Evolutionary conservation across 1,140 invertebrate species (phyloP).

Genomic region (Globodera rostochiensis): DNA sequence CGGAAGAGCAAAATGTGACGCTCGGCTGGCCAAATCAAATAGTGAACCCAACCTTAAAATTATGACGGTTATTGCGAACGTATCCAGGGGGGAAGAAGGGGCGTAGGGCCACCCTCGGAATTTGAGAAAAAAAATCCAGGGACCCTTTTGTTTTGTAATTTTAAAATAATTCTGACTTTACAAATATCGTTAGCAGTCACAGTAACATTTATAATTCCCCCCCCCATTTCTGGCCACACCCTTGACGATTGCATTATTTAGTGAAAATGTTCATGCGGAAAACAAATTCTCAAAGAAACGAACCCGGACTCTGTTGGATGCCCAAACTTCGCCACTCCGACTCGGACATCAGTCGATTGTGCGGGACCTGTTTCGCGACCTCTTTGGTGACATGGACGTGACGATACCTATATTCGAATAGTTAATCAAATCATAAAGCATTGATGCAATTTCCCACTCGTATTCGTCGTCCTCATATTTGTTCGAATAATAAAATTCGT

Average conservation of each 20-base stretch:
- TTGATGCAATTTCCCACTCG: slow-evolving; percentile 66
- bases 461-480: slow-evolving; percentile 83
- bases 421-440: background rate
- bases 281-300: too few species aligned
- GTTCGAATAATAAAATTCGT: slow-evolving; percentile 75
- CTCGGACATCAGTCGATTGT: slow-evolving; percentile 89
- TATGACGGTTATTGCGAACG: too few species aligned
- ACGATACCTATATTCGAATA: slow-evolving; percentile 30
- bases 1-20: slow-evolving; percentile 53
- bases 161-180: too few species aligned
- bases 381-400: slow-evolving; percentile 89
- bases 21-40: slow-evolving; percentile 88
- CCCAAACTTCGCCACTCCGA: slow-evolving; percentile 91
- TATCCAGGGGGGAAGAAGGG: slow-evolving; percentile 60
- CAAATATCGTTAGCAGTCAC: too few species aligned
- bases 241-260: too few species aligned
- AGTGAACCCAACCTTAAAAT: slow-evolving; percentile 88
- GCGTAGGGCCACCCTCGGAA: too few species aligned
- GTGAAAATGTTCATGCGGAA: too few species aligned
- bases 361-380: slow-evolving; percentile 81
- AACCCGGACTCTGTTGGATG: slow-evolving; percentile 76
- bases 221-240: too few species aligned
- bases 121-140: too few species aligned
- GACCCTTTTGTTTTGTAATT: too few species aligned
- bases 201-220: too few species aligned